These are phyloP conservation scores for Eulemur macaco DNA, from an alignment of 2,113 vertebrate species.

Conservation along the genomic window DNA sequence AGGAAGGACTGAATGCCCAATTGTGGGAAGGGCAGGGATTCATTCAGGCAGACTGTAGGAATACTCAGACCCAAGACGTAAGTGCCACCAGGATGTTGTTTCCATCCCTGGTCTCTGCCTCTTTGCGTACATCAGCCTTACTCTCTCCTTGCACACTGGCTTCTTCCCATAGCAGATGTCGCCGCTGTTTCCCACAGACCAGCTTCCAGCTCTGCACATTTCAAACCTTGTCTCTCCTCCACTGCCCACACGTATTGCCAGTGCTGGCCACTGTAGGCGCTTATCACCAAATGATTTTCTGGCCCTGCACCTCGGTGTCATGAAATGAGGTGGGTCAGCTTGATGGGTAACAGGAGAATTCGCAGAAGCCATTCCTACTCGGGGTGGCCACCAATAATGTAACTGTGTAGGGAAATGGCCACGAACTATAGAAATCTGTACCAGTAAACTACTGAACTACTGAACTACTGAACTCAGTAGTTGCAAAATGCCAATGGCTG, in stretches of 20 bases:
- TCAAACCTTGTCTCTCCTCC: not conserved
- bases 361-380: not conserved
- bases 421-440: not conserved
- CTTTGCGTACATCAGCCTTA: not conserved
- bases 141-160: not conserved
- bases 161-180: not conserved
- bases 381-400: no score
- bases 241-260: not conserved
- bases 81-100: not conserved
- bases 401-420: not conserved
- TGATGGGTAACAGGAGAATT: not conserved
- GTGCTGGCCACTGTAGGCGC: not conserved
- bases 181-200: not conserved
- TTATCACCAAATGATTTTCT: not conserved
- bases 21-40: not conserved
- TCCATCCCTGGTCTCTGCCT: not conserved
- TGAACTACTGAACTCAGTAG: not conserved
- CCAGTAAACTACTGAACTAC: not conserved
- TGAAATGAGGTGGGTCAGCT: not conserved
- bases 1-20: not conserved
- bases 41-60: not conserved
- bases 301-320: not conserved
- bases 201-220: not conserved
- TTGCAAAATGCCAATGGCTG: not conserved
- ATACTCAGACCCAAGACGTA: not conserved